A percentile compares a stretch with the other conserved stretches of the same genome.
Conservation (phyloP, 2,113 vertebrate species). For the human region DNA sequence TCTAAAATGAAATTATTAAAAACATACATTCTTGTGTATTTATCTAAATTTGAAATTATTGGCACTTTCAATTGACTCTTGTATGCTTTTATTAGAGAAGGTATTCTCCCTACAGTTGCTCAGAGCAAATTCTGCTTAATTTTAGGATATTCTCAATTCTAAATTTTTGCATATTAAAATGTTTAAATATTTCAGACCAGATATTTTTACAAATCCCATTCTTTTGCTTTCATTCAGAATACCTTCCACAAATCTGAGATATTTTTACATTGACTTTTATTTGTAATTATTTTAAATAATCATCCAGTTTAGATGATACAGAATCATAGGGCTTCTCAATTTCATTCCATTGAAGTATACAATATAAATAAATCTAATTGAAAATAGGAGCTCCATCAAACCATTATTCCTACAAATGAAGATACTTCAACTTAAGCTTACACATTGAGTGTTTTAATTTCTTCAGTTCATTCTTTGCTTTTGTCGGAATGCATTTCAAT, state of each 20-base stretch:
- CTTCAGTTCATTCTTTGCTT: neutral
- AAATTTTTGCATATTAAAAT: neutral
- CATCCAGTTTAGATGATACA: neutral
- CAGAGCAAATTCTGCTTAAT: neutral
- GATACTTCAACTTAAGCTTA: neutral
- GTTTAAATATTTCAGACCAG: neutral
- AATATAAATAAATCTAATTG: neutral
- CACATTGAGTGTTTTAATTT: neutral
- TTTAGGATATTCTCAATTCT: neutral
- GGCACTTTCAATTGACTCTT: neutral
- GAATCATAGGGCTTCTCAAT: neutral
- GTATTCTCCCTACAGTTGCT: neutral
- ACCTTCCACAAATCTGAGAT: neutral
- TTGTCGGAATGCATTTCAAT: neutral
- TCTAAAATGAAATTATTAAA: neutral
- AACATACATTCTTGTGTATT: neutral
- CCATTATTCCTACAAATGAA: neutral
- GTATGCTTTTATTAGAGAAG: neutral
- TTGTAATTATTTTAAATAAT: neutral
- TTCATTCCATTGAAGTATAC: neutral
- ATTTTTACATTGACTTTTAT: neutral
- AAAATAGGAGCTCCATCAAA: neutral
- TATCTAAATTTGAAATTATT: neutral
- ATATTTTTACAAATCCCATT: neutral
- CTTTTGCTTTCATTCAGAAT: neutral